A percentile compares a stretch with the other conserved stretches of the same genome.
These are phyloP conservation scores for Hycleus cichorii DNA, from an alignment of 1,140 invertebrate species.

Conservation along the genomic window DNA sequence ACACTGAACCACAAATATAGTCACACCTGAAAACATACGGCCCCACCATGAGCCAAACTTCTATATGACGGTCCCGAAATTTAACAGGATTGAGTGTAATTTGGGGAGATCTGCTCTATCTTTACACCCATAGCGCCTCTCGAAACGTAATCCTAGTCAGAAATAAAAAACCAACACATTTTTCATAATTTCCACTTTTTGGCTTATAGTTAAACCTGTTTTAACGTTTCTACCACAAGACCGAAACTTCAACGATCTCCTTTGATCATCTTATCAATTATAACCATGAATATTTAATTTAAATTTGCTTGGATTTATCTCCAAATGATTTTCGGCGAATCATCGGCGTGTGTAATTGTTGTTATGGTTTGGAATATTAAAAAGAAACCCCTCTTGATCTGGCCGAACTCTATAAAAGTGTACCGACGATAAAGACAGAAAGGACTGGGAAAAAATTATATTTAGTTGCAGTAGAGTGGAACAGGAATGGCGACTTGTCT, in stretches of 20 bases:
- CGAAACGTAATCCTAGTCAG: too few relatives aligned
- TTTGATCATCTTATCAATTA: constrained; percentile 1
- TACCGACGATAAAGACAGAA: too few relatives aligned
- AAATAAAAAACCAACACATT: constrained; percentile 20
- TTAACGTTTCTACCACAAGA: constrained; percentile 15
- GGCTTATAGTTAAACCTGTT: constrained; percentile 19
- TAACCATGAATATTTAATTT: too few relatives aligned
- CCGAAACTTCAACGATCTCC: not conserved
- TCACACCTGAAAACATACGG: constrained; percentile 23
- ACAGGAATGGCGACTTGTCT: constrained; percentile 24
- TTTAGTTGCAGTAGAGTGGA: constrained; percentile 19
- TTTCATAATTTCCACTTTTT: constrained; percentile 30
- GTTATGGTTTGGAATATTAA: constrained; percentile 11
- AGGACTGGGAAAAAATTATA: constrained; percentile 15
- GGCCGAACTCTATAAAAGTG: too few relatives aligned
- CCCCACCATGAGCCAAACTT: not conserved
- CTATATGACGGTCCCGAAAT: constrained; percentile 1
- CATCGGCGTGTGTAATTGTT: constrained; percentile 10
- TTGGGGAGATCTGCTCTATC: constrained; percentile 15
- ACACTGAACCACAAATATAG: constrained; percentile 26
- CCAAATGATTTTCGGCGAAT: too few relatives aligned
- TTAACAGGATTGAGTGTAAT: constrained; percentile 15
- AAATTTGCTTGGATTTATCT: too few relatives aligned
- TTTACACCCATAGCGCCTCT: too few relatives aligned
- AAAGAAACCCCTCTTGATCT: not conserved